Evolutionary conservation across 2,888 invertebrate genomes (phyloP).

Genomic region (Andrena chrysosceles): DNA sequence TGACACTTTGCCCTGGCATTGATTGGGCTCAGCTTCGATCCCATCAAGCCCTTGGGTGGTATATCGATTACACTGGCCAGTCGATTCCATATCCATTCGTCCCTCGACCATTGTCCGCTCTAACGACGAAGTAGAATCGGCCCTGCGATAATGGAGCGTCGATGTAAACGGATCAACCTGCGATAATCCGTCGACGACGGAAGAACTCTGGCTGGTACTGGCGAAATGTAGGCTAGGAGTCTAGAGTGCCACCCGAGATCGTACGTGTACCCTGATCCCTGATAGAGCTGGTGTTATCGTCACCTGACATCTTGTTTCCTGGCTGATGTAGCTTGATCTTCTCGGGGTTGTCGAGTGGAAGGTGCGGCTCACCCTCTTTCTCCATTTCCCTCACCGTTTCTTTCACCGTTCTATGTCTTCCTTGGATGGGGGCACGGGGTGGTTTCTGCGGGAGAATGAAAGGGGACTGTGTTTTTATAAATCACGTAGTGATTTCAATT

Average conservation of each 20-base stretch:
- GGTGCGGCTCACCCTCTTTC: not conserved
- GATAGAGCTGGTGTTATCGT: conserved; percentile 56
- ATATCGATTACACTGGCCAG: conserved; percentile 16
- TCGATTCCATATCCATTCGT: conserved; percentile 35
- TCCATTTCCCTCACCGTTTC: not conserved
- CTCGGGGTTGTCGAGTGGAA: not conserved
- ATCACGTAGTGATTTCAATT: no score
- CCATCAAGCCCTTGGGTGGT: conserved; percentile 1
- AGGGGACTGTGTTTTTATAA: no score
- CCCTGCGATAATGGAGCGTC: conserved; percentile 70
- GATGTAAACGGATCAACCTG: conserved; percentile 72
- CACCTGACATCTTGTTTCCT: conserved; percentile 21
- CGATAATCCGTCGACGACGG: conserved; percentile 72
- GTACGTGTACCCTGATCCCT: conserved; percentile 41
- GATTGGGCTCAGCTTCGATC: not conserved
- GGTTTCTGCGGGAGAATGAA: no score
- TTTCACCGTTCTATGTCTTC: no score
- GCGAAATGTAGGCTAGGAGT: conserved; percentile 52
- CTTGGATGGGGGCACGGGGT: no score
- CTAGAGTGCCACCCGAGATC: conserved; percentile 63
- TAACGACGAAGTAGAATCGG: conserved; percentile 48
- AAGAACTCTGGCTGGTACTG: conserved; percentile 63
- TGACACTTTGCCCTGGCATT: conserved; percentile 1
- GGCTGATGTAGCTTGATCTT: not conserved
- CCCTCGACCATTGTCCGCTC: conserved; percentile 52